These are phyloP conservation scores for Lumbricus terrestris DNA, from an alignment of 2,888 invertebrate species.

Conservation along the genomic window DNA sequence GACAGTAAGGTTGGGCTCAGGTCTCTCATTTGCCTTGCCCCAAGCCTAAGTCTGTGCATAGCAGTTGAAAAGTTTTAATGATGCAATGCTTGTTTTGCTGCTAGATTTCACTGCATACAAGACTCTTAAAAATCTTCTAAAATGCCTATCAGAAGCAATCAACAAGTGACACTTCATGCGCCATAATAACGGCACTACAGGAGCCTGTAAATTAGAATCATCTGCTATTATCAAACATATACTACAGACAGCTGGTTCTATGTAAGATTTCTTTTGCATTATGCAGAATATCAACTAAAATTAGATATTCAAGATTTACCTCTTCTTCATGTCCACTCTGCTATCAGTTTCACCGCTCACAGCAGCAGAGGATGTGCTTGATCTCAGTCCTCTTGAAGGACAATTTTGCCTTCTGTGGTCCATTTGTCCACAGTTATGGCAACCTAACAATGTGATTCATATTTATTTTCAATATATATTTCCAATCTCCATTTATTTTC, in stretches of 20 bases:
- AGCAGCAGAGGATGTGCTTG: neutral
- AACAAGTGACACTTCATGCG: too few relatives aligned
- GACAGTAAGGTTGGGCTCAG: too few relatives aligned
- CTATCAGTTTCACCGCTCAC: neutral
- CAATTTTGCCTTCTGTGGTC: neutral
- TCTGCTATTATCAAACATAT: too few relatives aligned
- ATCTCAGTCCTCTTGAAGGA: neutral
- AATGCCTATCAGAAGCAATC: too few relatives aligned
- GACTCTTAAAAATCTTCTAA: too few relatives aligned
- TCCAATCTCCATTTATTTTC: neutral
- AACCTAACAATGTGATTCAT: neutral
- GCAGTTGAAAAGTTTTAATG: too few relatives aligned
- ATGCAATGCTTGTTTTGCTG: too few relatives aligned
- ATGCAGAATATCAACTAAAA: neutral
- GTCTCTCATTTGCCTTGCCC: too few relatives aligned
- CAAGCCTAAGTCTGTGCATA: too few relatives aligned
- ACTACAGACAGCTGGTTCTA: neutral
- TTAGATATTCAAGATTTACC: neutral
- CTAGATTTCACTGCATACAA: too few relatives aligned
- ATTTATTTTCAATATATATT: neutral
- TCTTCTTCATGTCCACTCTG: neutral
- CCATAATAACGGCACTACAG: too few relatives aligned
- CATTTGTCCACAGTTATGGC: slow-evolving; percentile 8
- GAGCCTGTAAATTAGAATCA: too few relatives aligned
- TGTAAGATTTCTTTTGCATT: neutral